Conservation (phyloP, 2,888 invertebrate genomes). For the Ferrisia virgata region DNA sequence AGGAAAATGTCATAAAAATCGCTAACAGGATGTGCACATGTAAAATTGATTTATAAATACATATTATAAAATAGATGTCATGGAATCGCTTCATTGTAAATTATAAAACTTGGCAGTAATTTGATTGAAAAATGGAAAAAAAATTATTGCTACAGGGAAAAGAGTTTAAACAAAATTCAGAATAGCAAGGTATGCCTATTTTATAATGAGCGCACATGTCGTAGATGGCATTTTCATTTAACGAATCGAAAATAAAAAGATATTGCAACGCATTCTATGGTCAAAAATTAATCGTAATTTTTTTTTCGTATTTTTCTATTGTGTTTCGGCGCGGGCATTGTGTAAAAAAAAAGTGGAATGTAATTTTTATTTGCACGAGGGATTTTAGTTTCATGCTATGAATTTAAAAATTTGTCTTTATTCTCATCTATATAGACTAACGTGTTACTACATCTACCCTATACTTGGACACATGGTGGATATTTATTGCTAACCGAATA, state of each 20-base stretch:
- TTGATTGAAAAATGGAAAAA: neutral
- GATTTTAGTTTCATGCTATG: no score
- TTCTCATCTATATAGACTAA: no score
- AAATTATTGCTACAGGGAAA: neutral
- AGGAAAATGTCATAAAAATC: constrained; percentile 5
- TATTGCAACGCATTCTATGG: neutral
- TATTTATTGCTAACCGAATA: no score
- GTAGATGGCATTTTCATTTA: neutral
- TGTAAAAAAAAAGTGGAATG: neutral
- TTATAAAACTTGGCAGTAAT: neutral
- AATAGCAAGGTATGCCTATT: neutral
- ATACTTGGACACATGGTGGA: no score
- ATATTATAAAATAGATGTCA: neutral
- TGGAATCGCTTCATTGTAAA: neutral
- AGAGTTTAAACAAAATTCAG: neutral
- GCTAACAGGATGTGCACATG: neutral
- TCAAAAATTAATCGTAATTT: neutral
- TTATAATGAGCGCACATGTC: neutral
- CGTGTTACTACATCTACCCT: no score
- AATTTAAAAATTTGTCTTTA: no score
- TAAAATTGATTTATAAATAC: neutral
- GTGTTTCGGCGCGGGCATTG: neutral
- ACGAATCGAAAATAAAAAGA: neutral
- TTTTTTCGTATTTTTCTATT: no score
- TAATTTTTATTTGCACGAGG: no score